Evolutionary conservation across 2,888 invertebrate species (phyloP), one percentile per base, ranked within the genome.

Genomic region (Scaptomyza tumidula): DNA sequence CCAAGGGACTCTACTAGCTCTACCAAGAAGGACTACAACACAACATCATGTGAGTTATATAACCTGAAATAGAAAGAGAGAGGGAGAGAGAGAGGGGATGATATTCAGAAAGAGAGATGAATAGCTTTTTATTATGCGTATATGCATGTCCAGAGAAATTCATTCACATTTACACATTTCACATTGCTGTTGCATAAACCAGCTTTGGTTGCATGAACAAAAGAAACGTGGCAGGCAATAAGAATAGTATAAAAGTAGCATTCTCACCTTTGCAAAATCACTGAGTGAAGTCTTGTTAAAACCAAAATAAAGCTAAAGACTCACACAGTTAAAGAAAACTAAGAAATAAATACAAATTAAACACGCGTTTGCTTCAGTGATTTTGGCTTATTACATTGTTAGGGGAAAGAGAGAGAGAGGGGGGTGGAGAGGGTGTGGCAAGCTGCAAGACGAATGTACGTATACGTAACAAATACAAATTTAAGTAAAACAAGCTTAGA

Each of bases 401-500:
- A 14, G 35, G 6, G n/a, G 27, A 41, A 7, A 11, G 2, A 31
- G 1, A 9, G 24, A 5, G 2, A 13, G 10, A 24, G 6, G 27
- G 11, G 13, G 49, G 6, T 4, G 24, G 24, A 3, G 24, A 7
- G 0, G 19, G 11, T 10, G 16, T 9, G 11, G 19, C 27, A 19
- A 37, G 44, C 19, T n/a, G 49, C 62, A 44, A 44, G 58, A 71
- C 54, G 61, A 68, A 69, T 29, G 29, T 29, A 29, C 14, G 50
- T 24, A 19, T 10, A 41, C 16, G 41, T 41, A 41, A 61, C 80
- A 76, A 83, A 83, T 65, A 83, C 63, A 83, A 78, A 75, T 83
- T 83, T 78, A 71, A 78, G 86, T 74, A 75, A 83, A 83, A 88
- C 84, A 78, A 88, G 70, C 75, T 67, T 71, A 5, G 64, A 62